These are phyloP conservation scores for Brachyrhaphis roseni DNA, from an alignment of 2,797 vertebrate genomes.

Conservation along the genomic window DNA sequence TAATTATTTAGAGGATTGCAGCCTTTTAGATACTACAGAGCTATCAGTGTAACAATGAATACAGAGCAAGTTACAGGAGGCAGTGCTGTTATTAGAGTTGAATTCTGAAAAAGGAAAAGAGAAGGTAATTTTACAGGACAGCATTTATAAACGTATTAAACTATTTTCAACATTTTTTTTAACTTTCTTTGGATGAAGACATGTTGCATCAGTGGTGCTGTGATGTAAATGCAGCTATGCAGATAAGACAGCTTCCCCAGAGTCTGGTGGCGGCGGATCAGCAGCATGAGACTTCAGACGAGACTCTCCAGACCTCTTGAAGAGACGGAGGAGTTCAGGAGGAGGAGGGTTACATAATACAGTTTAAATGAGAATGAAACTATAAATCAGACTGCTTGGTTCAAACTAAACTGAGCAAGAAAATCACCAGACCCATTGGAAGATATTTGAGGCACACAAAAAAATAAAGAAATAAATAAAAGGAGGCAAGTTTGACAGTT, in stretches of 20 bases:
- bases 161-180: neutral
- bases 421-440: neutral
- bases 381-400: neutral
- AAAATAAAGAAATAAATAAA: no score
- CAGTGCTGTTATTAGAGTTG: neutral
- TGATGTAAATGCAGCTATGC: neutral
- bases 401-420: neutral
- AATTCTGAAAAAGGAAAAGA: neutral
- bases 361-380: neutral
- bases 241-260: neutral
- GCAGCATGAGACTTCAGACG: neutral
- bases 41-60: neutral
- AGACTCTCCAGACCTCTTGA: neutral
- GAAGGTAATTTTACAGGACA: neutral
- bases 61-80: neutral
- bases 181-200: neutral
- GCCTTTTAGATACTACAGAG: neutral
- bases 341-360: constrained; percentile 2
- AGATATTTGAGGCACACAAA: neutral
- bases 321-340: neutral
- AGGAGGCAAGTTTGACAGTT: neutral
- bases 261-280: constrained; percentile 3
- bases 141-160: neutral
- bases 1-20: neutral
- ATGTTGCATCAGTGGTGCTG: neutral